Evolutionary conservation across 2,113 vertebrate genomes (phyloP).

Genomic region (Oceanodroma tethys): DNA sequence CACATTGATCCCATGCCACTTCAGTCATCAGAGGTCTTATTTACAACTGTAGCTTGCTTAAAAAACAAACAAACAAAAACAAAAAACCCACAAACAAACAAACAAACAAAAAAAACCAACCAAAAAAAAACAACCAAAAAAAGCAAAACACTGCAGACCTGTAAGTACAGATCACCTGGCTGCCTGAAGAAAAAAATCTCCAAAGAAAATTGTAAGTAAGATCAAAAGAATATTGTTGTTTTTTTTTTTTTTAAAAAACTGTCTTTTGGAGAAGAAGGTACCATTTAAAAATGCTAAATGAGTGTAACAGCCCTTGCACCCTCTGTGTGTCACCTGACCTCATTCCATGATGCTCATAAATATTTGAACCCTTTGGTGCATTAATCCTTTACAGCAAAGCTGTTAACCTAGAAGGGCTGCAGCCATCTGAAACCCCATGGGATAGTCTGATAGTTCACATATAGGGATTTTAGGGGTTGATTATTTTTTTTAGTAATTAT

Average conservation of each 20-base stretch:
- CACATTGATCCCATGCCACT: not conserved
- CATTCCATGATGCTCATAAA: not conserved
- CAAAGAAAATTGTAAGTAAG: not conserved
- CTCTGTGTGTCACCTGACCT: not conserved
- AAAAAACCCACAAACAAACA: no score
- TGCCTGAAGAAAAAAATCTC: not conserved
- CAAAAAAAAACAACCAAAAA: not conserved
- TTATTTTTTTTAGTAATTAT: not conserved
- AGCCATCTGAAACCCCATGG: not conserved
- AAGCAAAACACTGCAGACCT: not conserved
- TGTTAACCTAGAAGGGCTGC: not conserved
- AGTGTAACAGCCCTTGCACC: not conserved
- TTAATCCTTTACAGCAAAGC: not conserved
- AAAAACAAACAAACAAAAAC: not conserved
- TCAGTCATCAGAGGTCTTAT: slow-evolving; percentile 14
- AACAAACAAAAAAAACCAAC: not conserved
- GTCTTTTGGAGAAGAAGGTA: not conserved
- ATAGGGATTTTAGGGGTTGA: not conserved
- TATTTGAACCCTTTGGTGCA: not conserved
- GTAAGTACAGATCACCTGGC: not conserved
- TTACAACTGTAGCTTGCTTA: not conserved
- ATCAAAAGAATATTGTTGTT: not conserved
- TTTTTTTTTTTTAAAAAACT: not conserved
- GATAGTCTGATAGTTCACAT: not conserved
- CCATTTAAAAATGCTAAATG: not conserved